Evolutionary conservation across 2,888 invertebrate genomes (phyloP).

Genomic region (Isoperla grammatica): DNA sequence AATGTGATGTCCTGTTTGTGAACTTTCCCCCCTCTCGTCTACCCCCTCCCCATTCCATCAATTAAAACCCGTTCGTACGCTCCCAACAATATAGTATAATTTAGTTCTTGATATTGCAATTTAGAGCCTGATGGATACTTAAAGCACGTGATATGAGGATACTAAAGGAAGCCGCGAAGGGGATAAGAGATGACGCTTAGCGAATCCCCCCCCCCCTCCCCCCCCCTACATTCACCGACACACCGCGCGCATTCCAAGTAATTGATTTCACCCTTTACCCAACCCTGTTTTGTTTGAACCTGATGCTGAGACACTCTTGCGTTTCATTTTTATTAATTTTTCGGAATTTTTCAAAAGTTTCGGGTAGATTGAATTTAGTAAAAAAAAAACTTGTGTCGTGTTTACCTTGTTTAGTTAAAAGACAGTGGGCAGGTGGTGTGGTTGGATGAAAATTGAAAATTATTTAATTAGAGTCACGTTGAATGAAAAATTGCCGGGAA

Average conservation of each 20-base stretch:
- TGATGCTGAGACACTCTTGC: not conserved
- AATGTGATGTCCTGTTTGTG: not conserved
- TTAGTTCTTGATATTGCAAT: constrained; percentile 17
- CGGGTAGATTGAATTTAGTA: too few relatives aligned
- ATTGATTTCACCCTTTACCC: not conserved
- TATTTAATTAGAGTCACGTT: too few relatives aligned
- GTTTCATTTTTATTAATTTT: not conserved
- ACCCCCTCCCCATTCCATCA: not conserved
- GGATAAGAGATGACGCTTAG: not conserved
- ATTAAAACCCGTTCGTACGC: constrained; percentile 13
- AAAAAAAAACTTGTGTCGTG: too few relatives aligned
- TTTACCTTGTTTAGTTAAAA: too few relatives aligned
- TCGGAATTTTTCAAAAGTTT: not conserved
- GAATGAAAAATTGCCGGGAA: too few relatives aligned
- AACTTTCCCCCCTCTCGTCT: not conserved
- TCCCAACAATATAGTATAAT: constrained; percentile 9
- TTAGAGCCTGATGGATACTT: constrained; percentile 11
- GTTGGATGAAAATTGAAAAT: too few relatives aligned
- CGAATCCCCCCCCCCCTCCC: not conserved
- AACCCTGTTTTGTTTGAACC: not conserved
- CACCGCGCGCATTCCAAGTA: not conserved
- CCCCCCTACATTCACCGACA: too few relatives aligned
- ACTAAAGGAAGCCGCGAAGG: constrained; percentile 3
- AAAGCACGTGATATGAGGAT: not conserved
- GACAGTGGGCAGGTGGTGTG: too few relatives aligned